Base-by-base conservation (phyloP, 2,888 invertebrate genomes). In the Cephus pulcher region DNA sequence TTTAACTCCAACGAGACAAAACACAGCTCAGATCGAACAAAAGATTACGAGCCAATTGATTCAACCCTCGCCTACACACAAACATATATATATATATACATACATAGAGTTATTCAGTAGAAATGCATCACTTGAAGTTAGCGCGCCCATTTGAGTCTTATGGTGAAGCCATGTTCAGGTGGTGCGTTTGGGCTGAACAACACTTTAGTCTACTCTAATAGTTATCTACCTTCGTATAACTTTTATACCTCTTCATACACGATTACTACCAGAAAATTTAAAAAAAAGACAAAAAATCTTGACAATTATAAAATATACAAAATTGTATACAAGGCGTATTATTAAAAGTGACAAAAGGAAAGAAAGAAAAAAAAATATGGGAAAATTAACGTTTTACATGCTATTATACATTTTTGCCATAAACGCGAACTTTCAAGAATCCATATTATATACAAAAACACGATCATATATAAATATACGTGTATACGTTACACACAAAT, bases 201-300 rank as follows among this genome's bases (percentile, higher is more conserved):
- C 4, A 40, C 23, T 23, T 23, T 40, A 40, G 6, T 40, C 23
- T 15, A 23, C 40, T 56, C 23, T 56, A 56, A 56, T 9, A 56
- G 56, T 9, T 23, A 56, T 56, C 56, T 56, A 56, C 23, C 23
- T 9, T 78, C 86, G 84, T 88, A 88, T 88, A 89, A 89, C 88
- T 90, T 90, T 90, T 90, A 84, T 90, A 90, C 89, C 88, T 89
- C 89, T 89, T 88, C 87, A 84, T 86, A 89, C 84, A 85, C 80
- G 81, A 82, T 80, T 81, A 79, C 70, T 77, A 78, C 30, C 12
- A 34, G 33, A 33, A 71, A 33, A 71, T 11, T 71, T 3, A 12
- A 32, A 34, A 33, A 33, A 40, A 40, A 23, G 23, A 23, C 82
- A 83, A 80, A 79, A 80, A 80, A 84, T 80, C 83, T 85, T 9